Conservation (phyloP, 2,113 vertebrate species). For the Phylloscopus whistleri region DNA sequence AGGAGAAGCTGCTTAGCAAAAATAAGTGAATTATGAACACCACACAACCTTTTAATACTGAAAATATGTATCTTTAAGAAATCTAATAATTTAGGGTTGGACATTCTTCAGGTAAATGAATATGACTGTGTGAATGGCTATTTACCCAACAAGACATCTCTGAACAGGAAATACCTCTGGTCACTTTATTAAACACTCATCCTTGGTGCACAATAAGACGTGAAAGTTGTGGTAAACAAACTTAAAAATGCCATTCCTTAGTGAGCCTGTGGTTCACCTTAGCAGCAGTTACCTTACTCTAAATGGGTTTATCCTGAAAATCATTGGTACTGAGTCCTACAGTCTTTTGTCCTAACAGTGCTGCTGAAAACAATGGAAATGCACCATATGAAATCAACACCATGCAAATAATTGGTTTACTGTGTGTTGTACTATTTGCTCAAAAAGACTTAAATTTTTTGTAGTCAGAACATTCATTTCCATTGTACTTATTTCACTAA, state of each 20-base stretch:
- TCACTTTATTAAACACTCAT: not conserved
- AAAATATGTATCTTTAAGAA: not conserved
- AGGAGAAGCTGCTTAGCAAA: not conserved
- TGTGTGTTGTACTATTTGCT: not conserved
- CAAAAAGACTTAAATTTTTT: not conserved
- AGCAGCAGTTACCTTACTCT: not conserved
- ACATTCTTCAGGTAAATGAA: not conserved
- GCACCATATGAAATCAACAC: not conserved
- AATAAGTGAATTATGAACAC: not conserved
- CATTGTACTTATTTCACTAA: not conserved
- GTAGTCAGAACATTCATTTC: not conserved
- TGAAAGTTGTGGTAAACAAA: not conserved
- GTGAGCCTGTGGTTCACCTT: not conserved
- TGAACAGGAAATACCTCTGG: not conserved
- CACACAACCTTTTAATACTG: not conserved
- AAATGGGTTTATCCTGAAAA: not conserved
- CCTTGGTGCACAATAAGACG: not conserved
- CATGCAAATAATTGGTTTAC: not conserved
- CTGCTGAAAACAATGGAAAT: not conserved
- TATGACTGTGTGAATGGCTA: not conserved
- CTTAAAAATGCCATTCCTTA: not conserved
- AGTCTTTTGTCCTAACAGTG: not conserved
- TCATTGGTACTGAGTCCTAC: not conserved
- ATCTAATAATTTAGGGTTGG: not conserved
- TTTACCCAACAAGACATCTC: not conserved